Percentiles rank a stretch among this genome's conserved stretches.
Evolutionary conservation across 2,113 vertebrate genomes (phyloP).

Genomic region (Phyllostomus discolor): DNA sequence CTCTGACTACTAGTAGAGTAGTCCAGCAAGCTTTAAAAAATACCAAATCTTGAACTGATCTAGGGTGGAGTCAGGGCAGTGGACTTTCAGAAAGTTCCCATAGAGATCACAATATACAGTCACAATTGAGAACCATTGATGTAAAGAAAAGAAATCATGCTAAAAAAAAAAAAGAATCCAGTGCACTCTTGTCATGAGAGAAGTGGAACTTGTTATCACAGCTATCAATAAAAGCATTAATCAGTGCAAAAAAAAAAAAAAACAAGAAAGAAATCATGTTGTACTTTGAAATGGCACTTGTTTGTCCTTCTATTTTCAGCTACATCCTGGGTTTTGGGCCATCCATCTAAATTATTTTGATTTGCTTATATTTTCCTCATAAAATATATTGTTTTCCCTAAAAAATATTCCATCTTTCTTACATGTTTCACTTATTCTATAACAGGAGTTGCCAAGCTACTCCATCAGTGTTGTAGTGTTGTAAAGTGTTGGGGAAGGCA

Average conservation of each 20-base stretch:
- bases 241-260: too few species aligned
- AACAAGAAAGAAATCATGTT: not conserved
- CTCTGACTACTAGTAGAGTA: not conserved
- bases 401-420: not conserved
- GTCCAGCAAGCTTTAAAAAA: not conserved
- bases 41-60: slow-evolving; percentile 1
- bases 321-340: not conserved
- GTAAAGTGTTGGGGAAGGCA: not conserved
- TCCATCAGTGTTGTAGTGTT: not conserved
- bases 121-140: not conserved
- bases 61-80: not conserved
- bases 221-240: too few species aligned
- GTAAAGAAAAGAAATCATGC: not conserved
- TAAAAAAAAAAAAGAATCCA: too few species aligned
- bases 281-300: not conserved
- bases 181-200: too few species aligned
- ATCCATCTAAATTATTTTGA: not conserved
- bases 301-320: not conserved
- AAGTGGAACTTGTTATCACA: too few species aligned
- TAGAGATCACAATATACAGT: not conserved
- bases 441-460: not conserved
- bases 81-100: not conserved
- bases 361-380: not conserved
- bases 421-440: not conserved
- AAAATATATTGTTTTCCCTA: not conserved